phyloP scores from a whole-genome alignment of 37 sponge, comb jelly and placozoan species.

The Petrosia ficiformis region DNA sequence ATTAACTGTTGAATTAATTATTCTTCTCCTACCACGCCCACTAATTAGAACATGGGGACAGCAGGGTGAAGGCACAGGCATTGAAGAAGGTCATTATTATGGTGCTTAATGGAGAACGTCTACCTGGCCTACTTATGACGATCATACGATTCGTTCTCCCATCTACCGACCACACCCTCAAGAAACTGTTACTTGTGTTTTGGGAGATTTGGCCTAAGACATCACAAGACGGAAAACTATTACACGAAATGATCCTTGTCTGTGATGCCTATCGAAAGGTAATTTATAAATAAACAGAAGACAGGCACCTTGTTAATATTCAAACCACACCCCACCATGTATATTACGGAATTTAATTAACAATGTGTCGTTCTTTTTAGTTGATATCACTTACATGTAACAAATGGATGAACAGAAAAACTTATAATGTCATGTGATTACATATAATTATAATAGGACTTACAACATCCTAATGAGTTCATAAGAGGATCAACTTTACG shows the following conservation, averaged over 20 bases:
- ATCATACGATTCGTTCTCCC: constrained; percentile 95
- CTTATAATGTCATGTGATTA: no score
- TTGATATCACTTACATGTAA: not conserved
- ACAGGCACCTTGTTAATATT: not conserved
- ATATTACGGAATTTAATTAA: no score
- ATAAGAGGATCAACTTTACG: constrained; percentile 95
- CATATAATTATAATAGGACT: no score
- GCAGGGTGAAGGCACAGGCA: constrained; percentile 58
- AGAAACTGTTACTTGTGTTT: constrained; percentile 94
- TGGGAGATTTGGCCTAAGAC: constrained; percentile 99
- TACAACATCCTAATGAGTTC: constrained; percentile 99
- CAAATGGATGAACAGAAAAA: not conserved
- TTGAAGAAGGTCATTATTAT: constrained; percentile 93
- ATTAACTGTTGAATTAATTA: constrained; percentile 1
- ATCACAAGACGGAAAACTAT: constrained; percentile 90
- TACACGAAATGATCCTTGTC: constrained; percentile 99
- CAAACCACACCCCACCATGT: no score
- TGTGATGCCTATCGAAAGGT: constrained; percentile 96
- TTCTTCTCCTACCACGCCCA: not conserved
- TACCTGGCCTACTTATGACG: constrained; percentile 93
- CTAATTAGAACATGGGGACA: constrained; percentile 73
- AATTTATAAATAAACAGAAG: not conserved
- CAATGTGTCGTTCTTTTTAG: not conserved
- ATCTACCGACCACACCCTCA: constrained; percentile 89
- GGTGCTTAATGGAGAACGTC: constrained; percentile 92